Conservation (phyloP, 2,113 vertebrate species). For the Nesoenas mayeri region DNA sequence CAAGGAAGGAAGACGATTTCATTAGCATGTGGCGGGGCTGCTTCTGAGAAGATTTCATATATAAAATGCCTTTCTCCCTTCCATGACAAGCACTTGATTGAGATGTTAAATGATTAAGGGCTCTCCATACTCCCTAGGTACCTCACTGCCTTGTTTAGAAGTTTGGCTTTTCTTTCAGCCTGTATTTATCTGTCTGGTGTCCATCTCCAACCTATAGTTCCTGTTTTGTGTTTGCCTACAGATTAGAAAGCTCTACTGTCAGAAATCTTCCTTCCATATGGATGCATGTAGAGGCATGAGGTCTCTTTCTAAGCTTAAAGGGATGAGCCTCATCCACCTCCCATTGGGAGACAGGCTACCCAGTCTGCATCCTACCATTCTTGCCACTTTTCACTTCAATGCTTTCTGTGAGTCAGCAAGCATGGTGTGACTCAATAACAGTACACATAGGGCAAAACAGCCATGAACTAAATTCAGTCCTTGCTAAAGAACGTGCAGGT, state of each 20-base stretch:
- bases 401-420: slow-evolving; percentile 41
- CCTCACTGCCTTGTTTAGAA: not conserved
- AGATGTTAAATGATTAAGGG: not conserved
- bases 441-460: not conserved
- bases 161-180: not conserved
- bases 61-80: not conserved
- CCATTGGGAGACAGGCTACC: not conserved
- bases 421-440: slow-evolving; percentile 22
- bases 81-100: not conserved
- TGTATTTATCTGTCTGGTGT: not conserved
- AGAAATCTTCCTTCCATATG: not conserved
- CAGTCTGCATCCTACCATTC: not conserved
- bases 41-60: not conserved
- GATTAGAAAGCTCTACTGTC: not conserved
- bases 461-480: not conserved
- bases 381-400: slow-evolving; percentile 9
- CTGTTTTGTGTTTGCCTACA: not conserved
- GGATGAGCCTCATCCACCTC: not conserved
- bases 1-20: not conserved
- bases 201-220: not conserved
- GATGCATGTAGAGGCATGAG: not conserved
- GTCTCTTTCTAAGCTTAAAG: not conserved
- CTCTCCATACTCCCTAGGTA: not conserved
- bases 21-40: not conserved
- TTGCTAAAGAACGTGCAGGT: not conserved